Evolutionary conservation across 2,797 vertebrate genomes (phyloP).

Genomic region (Amphiprion clarkii): DNA sequence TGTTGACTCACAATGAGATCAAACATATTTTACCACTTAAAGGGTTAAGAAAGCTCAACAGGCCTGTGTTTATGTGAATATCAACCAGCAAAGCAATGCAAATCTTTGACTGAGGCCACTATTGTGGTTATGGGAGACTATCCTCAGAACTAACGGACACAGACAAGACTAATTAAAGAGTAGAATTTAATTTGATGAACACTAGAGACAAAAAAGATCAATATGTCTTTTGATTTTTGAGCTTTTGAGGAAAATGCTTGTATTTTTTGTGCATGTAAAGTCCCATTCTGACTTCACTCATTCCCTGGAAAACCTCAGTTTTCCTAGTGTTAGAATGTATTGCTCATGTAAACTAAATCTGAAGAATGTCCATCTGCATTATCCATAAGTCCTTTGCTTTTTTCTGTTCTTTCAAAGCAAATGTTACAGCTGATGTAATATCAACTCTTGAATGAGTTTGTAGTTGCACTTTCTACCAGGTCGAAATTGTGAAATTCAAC

Average conservation of each 20-base stretch:
- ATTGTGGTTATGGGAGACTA: background rate
- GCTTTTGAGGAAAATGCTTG: background rate
- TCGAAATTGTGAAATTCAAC: no score
- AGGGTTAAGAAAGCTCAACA: slow-evolving; percentile 12
- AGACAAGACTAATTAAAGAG: background rate
- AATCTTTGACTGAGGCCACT: background rate
- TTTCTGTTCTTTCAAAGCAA: no score
- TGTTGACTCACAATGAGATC: slow-evolving; percentile 20
- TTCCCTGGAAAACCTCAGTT: no score
- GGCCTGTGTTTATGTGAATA: slow-evolving; percentile 1
- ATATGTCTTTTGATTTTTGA: background rate
- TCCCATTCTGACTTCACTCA: no score
- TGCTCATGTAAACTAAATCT: no score
- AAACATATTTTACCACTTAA: background rate
- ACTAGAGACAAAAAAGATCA: background rate
- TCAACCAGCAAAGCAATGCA: slow-evolving; percentile 2
- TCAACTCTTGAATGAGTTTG: no score
- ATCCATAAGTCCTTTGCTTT: no score
- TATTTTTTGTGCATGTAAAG: no score
- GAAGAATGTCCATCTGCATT: no score
- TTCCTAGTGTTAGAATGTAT: no score
- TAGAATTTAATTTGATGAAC: background rate
- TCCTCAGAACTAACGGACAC: background rate
- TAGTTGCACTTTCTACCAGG: no score
- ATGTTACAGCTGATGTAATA: no score